Evolutionary conservation across 37 sponge, comb jelly and placozoan genomes (phyloP), one percentile per base, ranked within the genome.

Genomic region (Ephydatia muelleri): DNA sequence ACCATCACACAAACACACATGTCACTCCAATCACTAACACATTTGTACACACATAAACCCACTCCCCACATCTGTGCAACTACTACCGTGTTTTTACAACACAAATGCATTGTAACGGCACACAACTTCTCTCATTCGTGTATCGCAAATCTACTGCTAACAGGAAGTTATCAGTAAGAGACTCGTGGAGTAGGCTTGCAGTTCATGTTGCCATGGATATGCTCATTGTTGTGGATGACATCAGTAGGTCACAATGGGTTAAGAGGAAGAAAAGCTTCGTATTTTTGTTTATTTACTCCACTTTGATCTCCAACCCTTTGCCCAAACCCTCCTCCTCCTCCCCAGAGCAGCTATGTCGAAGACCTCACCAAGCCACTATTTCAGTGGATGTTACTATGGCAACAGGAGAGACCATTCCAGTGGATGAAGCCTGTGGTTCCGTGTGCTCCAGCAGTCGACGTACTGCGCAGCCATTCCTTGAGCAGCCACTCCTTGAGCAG

Each of bases 151-250:
- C 26, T 40, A 12, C n/a, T 36, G 2, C 35, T 37, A 26, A 38
- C 38, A 96, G 97, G 80, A 96, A 94, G 74, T 83, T 98, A 36
- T 47, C 91, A 38, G 88, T 81, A 47, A 84, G 92, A 29, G 96
- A 98, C 83, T 71, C 65, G 47, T 92, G 91, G 91, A 91, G 85
- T 68, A 66, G 92, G 35, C 73, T 99, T 23, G 94, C 88, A 36
- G 99, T 99, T 31, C 92, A 95, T 68, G 94, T 99, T 73, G 97
- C 96, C 68, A 92, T 95, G 91, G 99, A 99, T 70, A 99, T 96
- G 93, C 67, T 93, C 64, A 89, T 99, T 32, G 85, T 97, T 12
- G 86, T 87, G 14, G 92, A 95, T 38, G 97, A 95, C 73, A 89
- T 99, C 0, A 91, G 97, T 96, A 86, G 83, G 90, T 74, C 22